Base-by-base conservation (phyloP, 2,888 invertebrate genomes). In the Listrodromus nycthemerus region DNA sequence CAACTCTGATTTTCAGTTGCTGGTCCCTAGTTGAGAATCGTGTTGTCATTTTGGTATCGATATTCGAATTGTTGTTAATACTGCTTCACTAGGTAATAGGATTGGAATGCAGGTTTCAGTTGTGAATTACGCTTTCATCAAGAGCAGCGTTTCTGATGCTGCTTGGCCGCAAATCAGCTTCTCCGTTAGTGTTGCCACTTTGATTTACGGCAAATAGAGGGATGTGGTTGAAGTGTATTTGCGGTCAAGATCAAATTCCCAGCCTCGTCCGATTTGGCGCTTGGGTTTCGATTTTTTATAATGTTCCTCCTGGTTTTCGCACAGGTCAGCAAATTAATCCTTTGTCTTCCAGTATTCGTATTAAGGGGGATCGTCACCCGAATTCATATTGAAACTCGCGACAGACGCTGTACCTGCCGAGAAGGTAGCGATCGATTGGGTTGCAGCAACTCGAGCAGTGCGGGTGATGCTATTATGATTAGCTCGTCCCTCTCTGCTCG, bases 381-480 rank as follows among this genome's bases (percentile, higher is more conserved):
- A 21, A 33, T 70, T 70, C 45, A 27, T 37, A 33, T 30, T 73
- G 27, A 65, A 83, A 66, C 48, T 78, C 58, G 24, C 6, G 24
- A 10, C 30, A 27, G 55, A 45, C n/a, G 71, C 50, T 63, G 16
- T 52, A 48, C 65, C 63, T 48, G 27, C 69, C 52, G 45, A 52
- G 52, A 61, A 69, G 52, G 69, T 55, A 55, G 63, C 79, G 69
- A 82, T 82, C 74, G 74, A 65, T 13, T 41, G 41, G 24, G 30
- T 50, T 30, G 33, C 66, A 50, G 75, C 37, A 41, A 27, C 41
- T 30, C 61, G 27, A 30, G 74, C 16, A 30, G 13, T 19, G 69
- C 16, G 41, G 83, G 69, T 81, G 75, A 83, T 69, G 87, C 88
- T 88, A 89, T 89, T 89, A 84, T 88, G 86, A 90, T 90, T 85